Percentiles rank a stretch among this genome's conserved stretches.
Conservation (phyloP, 2,888 invertebrate genomes). For the Coenonympha glycerion region DNA sequence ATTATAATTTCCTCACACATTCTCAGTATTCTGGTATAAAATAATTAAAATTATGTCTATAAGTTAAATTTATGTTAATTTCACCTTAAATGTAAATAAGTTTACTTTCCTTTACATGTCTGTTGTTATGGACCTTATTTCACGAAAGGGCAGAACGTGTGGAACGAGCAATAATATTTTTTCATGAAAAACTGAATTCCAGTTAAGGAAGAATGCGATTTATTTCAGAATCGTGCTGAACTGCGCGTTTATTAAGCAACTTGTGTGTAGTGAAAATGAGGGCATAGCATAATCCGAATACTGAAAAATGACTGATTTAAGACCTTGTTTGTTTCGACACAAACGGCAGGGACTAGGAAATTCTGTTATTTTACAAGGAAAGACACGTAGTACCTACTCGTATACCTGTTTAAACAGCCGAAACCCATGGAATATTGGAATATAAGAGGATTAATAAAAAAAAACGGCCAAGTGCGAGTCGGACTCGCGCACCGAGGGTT, state of each 20-base stretch:
- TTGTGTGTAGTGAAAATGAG: slow-evolving; percentile 13
- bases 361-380: neutral
- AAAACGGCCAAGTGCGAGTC: too few species aligned
- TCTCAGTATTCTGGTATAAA: too few species aligned
- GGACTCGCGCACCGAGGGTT: too few species aligned
- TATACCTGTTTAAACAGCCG: too few species aligned
- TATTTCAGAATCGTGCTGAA: slow-evolving; percentile 15
- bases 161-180: slow-evolving; percentile 11
- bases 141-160: slow-evolving; percentile 9
- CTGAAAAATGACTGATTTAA: neutral
- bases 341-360: neutral
- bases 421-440: too few species aligned
- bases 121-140: too few species aligned
- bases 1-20: too few species aligned
- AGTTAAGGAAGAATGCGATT: slow-evolving; percentile 15
- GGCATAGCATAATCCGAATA: slow-evolving; percentile 5
- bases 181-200: slow-evolving; percentile 12
- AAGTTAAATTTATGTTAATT: too few species aligned
- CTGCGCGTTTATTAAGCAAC: slow-evolving; percentile 13
- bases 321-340: neutral
- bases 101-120: too few species aligned
- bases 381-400: neutral
- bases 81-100: too few species aligned
- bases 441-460: too few species aligned
- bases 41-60: too few species aligned